Conservation (phyloP, 2,113 vertebrate species). For the Boulengeromyrus knoepffleri region DNA sequence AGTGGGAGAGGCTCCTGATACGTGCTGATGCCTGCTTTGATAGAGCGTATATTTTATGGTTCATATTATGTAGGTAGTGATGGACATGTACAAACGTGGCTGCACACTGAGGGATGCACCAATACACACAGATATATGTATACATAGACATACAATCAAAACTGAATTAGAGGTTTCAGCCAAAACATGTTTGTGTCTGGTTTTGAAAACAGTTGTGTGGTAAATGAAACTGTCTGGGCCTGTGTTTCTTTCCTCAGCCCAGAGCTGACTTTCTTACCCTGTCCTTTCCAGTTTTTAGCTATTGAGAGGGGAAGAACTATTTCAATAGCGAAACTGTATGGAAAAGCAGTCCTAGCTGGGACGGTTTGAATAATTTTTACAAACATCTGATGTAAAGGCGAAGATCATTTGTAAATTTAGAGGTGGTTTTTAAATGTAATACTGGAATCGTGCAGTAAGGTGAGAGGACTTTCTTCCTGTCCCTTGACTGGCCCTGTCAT, state of each 20-base stretch:
- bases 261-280: background rate
- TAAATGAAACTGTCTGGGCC: background rate
- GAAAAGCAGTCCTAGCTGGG: background rate
- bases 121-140: conserved; percentile 19
- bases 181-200: background rate
- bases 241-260: background rate
- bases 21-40: conserved; percentile 6
- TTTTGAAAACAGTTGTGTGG: background rate
- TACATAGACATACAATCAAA: background rate
- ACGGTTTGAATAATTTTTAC: background rate
- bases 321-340: background rate
- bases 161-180: background rate
- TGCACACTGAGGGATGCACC: conserved; percentile 34
- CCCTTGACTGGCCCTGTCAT: background rate
- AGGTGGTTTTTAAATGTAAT: background rate
- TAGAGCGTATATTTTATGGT: conserved; percentile 47
- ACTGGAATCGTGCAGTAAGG: background rate
- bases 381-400: background rate
- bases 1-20: background rate
- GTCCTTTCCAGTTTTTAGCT: background rate
- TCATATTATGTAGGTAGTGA: conserved; percentile 48
- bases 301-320: background rate
- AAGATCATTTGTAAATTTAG: conserved; percentile 4
- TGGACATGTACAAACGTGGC: conserved; percentile 35
- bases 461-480: background rate